Conservation (phyloP, 2,888 invertebrate species). For the Nezara viridula region DNA sequence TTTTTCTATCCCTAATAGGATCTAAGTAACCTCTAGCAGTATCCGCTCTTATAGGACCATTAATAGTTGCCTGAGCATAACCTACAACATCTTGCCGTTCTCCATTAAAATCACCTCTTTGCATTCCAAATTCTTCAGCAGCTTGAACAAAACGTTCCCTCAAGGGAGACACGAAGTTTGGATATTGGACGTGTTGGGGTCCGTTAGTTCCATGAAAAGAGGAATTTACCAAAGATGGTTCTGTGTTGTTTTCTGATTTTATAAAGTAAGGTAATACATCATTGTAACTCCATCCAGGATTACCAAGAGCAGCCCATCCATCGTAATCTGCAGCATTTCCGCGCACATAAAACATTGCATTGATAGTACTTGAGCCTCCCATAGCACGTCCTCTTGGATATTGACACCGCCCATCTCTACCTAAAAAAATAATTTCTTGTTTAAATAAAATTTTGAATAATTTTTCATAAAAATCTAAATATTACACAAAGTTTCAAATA, state of each 20-base stretch:
- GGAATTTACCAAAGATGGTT: conserved; percentile 8
- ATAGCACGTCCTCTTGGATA: conserved; percentile 78
- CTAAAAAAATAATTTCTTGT: background rate
- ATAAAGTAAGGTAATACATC: conserved; percentile 68
- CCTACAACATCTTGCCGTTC: conserved; percentile 53
- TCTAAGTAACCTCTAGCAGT: conserved; percentile 61
- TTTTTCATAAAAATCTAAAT: too few species aligned
- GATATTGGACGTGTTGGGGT: conserved; percentile 57
- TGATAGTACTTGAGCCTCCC: conserved; percentile 83
- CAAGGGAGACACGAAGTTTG: conserved; percentile 66
- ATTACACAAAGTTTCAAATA: too few species aligned
- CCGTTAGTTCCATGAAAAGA: conserved; percentile 49
- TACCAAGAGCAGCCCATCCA: conserved; percentile 80
- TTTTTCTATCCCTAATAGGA: conserved; percentile 56
- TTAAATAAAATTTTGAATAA: background rate
- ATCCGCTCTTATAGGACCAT: conserved; percentile 58
- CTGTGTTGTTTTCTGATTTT: conserved; percentile 60
- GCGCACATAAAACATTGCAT: conserved; percentile 83
- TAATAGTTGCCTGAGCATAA: conserved; percentile 39
- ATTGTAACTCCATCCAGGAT: conserved; percentile 80
- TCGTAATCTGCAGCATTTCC: conserved; percentile 81
- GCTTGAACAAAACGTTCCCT: conserved; percentile 67
- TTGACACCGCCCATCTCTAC: conserved; percentile 37
- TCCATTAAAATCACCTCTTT: conserved; percentile 58
- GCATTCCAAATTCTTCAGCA: conserved; percentile 57